Conservation (phyloP, 2,888 invertebrate genomes). For the Cantharis rufa region DNA sequence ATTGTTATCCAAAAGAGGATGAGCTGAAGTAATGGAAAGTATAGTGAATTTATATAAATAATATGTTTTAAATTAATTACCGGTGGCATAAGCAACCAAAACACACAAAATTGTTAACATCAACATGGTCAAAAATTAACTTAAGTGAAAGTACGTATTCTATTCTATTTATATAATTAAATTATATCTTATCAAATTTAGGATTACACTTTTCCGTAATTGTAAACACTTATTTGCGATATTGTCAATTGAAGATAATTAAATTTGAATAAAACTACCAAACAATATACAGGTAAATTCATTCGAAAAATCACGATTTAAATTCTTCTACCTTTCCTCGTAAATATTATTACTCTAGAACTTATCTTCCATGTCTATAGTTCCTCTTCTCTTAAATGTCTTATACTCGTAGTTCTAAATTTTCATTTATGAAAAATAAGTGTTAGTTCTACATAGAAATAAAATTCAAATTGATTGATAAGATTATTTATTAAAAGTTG, state of each 20-base stretch:
- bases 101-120: not conserved
- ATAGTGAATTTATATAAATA: not conserved
- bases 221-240: not conserved
- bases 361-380: no score
- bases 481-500: no score
- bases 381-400: no score
- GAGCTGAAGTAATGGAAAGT: constrained; percentile 20
- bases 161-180: not conserved
- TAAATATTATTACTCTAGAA: no score
- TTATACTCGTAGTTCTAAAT: no score
- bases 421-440: no score
- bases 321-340: no score
- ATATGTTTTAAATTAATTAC: not conserved
- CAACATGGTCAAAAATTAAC: not conserved
- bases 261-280: not conserved
- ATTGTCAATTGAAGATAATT: not conserved
- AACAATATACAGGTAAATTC: no score
- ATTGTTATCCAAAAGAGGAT: not conserved
- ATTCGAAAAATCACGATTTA: no score
- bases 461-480: no score
- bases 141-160: not conserved
- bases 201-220: no score
- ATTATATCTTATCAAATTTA: not conserved
- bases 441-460: no score
- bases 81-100: not conserved